phyloP scores from a whole-genome alignment of 1,140 invertebrate species.

The Streblospio benedicti region DNA sequence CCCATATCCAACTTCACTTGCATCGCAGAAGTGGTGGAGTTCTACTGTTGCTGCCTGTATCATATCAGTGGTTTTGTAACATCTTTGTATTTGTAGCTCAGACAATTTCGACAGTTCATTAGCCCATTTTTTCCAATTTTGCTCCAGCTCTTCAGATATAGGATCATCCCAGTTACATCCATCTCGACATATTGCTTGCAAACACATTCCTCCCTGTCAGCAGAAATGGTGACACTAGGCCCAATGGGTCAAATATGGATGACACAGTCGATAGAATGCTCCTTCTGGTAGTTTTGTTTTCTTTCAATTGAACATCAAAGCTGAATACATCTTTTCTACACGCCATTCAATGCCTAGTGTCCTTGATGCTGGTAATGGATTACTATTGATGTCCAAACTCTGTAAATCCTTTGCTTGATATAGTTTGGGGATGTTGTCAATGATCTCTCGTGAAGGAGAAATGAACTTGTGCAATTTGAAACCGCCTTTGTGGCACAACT shows the following conservation, averaged over 20 bases:
- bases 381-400: background rate
- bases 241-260: slow-evolving; percentile 25
- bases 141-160: slow-evolving; percentile 1
- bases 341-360: slow-evolving; percentile 4
- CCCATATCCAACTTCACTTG: background rate
- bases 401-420: background rate
- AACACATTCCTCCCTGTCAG: slow-evolving; percentile 8
- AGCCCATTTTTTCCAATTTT: slow-evolving; percentile 19
- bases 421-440: background rate
- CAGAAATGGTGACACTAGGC: slow-evolving; percentile 11
- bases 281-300: slow-evolving; percentile 3
- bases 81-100: too few species aligned
- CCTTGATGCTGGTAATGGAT: slow-evolving; percentile 7
- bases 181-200: slow-evolving; percentile 13
- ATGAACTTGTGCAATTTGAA: background rate
- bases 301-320: slow-evolving; percentile 1
- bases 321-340: background rate
- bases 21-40: background rate
- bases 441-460: background rate
- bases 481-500: background rate
- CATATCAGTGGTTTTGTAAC: too few species aligned
- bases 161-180: slow-evolving; percentile 18
- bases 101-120: background rate
- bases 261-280: slow-evolving; percentile 5
- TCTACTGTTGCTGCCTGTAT: too few species aligned